Base-by-base conservation (phyloP, 2,888 invertebrate genomes). In the Trissolcus japonicus region DNA sequence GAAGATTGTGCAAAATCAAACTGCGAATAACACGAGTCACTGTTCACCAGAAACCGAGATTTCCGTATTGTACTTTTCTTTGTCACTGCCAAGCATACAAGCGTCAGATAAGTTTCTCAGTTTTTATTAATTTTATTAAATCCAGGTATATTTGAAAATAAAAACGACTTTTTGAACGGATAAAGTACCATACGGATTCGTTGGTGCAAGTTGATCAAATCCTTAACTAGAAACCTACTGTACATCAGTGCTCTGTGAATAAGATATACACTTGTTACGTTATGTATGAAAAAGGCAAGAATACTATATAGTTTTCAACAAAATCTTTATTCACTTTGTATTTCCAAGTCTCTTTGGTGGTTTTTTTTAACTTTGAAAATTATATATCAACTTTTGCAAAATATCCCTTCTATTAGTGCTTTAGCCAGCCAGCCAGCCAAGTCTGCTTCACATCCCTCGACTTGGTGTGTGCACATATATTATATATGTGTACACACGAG, bases 241-340 rank as follows among this genome's bases (percentile, higher is more conserved):
- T 72, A 76, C 68, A 61, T 69, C 63, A 59, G 57, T 59, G 55
- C 56, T 73, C 61, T 63, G 50, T 63, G 60, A 65, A 55, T 63
- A 61, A 57, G 48, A 72, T 59, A 61, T 35, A 63, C 41, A 69
- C 53, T 67, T 67, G 67, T 74, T 74, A 76, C 43, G 46, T 71
- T 71, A 76, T 76, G 65, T 73, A 76, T 60, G 62, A 74, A 67
- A 72, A 78, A 73, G 72, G 76, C 69, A 76, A 77, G 29, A 68
- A 73, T 68, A 67, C 50, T 51, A 61, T 51, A 61, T 75, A 60
- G 25, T 79, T 75, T 80, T 41, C 67, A 80, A 82, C 69, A 55
- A 79, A 46, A 82, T 79, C 46, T 78, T 79, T 79, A 79, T 79
- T 80, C 76, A 72, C 21, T 57, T 75, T 79, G 79, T 79, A 57